Percentiles rank a stretch among this genome's conserved stretches.
Evolutionary conservation across 1,140 invertebrate genomes (phyloP).

Genomic region (Araneus ventricosus): DNA sequence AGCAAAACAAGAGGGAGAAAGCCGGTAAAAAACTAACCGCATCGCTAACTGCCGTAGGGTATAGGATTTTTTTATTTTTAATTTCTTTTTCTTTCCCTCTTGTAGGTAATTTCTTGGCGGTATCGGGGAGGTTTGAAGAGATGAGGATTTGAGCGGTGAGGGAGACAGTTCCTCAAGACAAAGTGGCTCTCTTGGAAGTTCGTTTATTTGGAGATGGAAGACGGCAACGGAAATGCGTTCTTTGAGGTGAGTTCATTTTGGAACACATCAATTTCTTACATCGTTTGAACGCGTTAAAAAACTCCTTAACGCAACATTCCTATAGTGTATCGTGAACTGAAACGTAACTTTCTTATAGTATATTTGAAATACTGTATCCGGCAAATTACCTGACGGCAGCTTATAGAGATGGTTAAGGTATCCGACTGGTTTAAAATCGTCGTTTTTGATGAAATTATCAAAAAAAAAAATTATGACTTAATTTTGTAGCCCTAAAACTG

Average conservation of each 20-base stretch:
- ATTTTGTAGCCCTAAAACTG: too few relatives aligned
- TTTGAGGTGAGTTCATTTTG: neutral
- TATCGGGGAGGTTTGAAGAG: neutral
- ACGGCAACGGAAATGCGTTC: neutral
- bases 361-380: too few relatives aligned
- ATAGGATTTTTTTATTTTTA: neutral
- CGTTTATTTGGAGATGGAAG: neutral
- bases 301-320: too few relatives aligned
- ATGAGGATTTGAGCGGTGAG: neutral
- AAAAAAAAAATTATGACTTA: too few relatives aligned
- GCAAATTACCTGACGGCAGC: too few relatives aligned
- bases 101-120: neutral
- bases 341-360: too few relatives aligned
- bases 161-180: neutral
- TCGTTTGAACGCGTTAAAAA: too few relatives aligned
- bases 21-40: neutral
- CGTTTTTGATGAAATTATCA: too few relatives aligned
- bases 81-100: neutral
- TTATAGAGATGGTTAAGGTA: too few relatives aligned
- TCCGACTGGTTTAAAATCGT: too few relatives aligned
- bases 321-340: too few relatives aligned
- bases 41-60: constrained; percentile 3
- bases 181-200: neutral
- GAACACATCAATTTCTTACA: too few relatives aligned
- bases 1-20: neutral